Percentiles rank a stretch among this genome's conserved stretches.
These are phyloP conservation scores for Lepidurus couesii DNA, from an alignment of 1,140 invertebrate species.

Conservation along the genomic window DNA sequence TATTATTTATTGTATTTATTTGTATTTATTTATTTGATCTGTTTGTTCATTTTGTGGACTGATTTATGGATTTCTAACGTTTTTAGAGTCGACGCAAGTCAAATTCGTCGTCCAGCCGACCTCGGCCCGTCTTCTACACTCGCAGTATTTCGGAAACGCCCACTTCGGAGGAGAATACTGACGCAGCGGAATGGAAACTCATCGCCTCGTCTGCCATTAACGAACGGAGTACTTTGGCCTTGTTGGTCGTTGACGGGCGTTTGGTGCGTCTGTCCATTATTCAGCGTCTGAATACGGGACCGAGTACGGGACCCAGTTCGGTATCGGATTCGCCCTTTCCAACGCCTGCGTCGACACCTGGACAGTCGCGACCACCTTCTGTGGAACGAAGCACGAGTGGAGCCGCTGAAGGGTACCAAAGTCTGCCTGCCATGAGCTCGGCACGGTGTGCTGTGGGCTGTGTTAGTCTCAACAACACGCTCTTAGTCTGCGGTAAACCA, in stretches of 20 bases:
- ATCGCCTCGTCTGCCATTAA: slow-evolving; percentile 50
- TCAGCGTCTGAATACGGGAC: slow-evolving; percentile 52
- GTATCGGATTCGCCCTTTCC: background rate
- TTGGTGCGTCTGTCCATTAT: slow-evolving; percentile 59
- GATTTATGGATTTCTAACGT: background rate
- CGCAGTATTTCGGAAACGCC: slow-evolving; percentile 35
- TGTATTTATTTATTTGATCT: background rate
- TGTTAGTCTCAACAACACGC: slow-evolving; percentile 57
- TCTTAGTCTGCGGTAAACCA: slow-evolving; percentile 65
- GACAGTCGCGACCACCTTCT: slow-evolving; percentile 33
- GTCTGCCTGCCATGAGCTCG: slow-evolving; percentile 59
- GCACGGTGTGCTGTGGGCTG: slow-evolving; percentile 69
- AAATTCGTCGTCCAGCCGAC: slow-evolving; percentile 1
- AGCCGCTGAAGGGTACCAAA: slow-evolving; percentile 51
- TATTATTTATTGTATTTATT: background rate
- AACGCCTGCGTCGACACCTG: slow-evolving; percentile 32
- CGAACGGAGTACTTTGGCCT: slow-evolving; percentile 55
- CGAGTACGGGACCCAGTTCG: slow-evolving; percentile 39
- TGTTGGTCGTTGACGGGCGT: slow-evolving; percentile 58
- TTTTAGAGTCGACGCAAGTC: slow-evolving; percentile 30
- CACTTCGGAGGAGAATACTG: slow-evolving; percentile 44
- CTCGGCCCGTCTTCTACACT: slow-evolving; percentile 32
- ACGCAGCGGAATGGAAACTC: slow-evolving; percentile 60
- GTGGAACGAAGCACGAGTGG: slow-evolving; percentile 39
- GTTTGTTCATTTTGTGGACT: background rate